A percentile compares a stretch with the other conserved stretches of the same genome.
Conservation (phyloP, 2,888 invertebrate species). For the Chrysodeixis includens region DNA sequence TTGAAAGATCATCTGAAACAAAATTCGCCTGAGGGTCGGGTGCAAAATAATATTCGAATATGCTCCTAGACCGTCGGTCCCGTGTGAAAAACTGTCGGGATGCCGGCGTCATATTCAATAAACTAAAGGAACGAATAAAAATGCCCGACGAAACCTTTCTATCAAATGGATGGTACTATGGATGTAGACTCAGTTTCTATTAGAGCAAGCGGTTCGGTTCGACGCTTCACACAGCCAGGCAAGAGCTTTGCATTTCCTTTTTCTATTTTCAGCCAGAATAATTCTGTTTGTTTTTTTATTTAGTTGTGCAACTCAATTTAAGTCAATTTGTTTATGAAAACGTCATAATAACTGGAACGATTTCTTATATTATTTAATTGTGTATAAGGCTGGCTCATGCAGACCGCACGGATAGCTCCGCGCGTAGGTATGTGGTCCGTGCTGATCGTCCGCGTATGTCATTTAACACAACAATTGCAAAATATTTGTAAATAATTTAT, state of each 20-base stretch:
- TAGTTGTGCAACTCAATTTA: neutral
- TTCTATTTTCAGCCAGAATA: neutral
- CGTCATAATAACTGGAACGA: too few species aligned
- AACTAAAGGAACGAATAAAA: slow-evolving; percentile 65
- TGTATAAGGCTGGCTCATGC: too few species aligned
- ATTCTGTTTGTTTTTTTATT: neutral
- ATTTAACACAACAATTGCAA: too few species aligned
- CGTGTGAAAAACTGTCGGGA: slow-evolving; percentile 58
- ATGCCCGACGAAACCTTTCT: slow-evolving; percentile 67
- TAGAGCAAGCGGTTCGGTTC: slow-evolving; percentile 50
- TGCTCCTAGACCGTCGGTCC: slow-evolving; percentile 28
- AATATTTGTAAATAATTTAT: too few species aligned
- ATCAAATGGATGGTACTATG: slow-evolving; percentile 69
- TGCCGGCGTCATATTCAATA: slow-evolving; percentile 58
- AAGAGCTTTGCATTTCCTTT: neutral
- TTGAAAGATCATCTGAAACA: slow-evolving; percentile 23
- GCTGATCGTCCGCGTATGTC: too few species aligned
- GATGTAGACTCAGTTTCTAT: slow-evolving; percentile 63
- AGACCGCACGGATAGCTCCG: too few species aligned
- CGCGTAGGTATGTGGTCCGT: too few species aligned
- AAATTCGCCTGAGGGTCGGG: slow-evolving; percentile 21
- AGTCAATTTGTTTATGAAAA: too few species aligned
- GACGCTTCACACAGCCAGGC: neutral
- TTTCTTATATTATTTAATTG: too few species aligned
- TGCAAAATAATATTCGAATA: slow-evolving; percentile 38